Percentiles rank a stretch among this genome's conserved stretches.
Evolutionary conservation across 2,888 invertebrate species (phyloP).

Genomic region (Polymixis flavicincta): DNA sequence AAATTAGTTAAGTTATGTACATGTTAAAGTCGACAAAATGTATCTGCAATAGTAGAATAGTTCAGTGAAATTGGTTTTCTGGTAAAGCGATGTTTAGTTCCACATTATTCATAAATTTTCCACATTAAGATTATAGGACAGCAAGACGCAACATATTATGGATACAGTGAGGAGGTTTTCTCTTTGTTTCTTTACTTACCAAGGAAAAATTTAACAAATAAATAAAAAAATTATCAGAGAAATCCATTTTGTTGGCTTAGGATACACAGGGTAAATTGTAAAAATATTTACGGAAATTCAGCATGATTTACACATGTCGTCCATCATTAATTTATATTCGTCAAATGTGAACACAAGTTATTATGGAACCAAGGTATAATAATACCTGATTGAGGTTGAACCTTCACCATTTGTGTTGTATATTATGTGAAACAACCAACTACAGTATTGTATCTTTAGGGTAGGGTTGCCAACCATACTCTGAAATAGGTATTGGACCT

Average conservation of each 20-base stretch:
- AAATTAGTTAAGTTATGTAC: not conserved
- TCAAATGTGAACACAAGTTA: not conserved
- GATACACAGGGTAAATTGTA: not conserved
- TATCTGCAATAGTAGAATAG: not conserved
- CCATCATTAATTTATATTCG: not conserved
- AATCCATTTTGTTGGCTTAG: not conserved
- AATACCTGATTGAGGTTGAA: not conserved
- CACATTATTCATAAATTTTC: not conserved
- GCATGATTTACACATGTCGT: not conserved
- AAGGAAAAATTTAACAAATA: not conserved
- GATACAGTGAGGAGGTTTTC: not conserved
- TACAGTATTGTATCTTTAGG: not conserved
- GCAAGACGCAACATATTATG: not conserved
- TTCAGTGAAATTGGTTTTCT: not conserved
- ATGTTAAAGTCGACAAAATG: not conserved
- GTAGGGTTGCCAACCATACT: too few relatives aligned
- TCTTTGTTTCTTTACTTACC: not conserved
- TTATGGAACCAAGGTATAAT: not conserved
- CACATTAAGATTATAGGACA: not conserved
- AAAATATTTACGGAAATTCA: not conserved
- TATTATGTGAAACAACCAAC: not conserved
- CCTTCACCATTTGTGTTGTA: not conserved
- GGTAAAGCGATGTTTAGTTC: constrained; percentile 1
- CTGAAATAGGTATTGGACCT: too few relatives aligned
- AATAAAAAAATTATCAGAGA: not conserved